Conservation (phyloP, 2,113 vertebrate species). For the Psophia crepitans region DNA sequence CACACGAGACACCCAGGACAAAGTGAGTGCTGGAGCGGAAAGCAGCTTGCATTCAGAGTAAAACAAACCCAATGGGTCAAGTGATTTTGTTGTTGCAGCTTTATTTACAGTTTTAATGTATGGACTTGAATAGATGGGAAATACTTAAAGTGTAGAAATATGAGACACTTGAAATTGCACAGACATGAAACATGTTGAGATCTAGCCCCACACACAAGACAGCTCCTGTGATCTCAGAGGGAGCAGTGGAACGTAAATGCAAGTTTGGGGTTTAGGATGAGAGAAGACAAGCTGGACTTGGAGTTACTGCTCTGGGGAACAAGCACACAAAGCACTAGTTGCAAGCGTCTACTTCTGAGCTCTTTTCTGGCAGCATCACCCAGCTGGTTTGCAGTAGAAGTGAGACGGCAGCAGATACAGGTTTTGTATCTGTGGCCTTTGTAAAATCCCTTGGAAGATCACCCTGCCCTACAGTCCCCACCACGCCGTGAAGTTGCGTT, state of each 20-base stretch:
- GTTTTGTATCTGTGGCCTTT: background rate
- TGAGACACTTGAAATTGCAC: slow-evolving; percentile 53
- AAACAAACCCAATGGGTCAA: slow-evolving; percentile 62
- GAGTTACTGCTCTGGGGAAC: background rate
- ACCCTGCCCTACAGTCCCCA: background rate
- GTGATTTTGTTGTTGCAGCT: slow-evolving; percentile 53
- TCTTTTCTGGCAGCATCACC: background rate
- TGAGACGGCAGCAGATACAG: background rate
- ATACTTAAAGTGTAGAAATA: slow-evolving; percentile 27
- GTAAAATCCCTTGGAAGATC: background rate
- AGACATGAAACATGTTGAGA: slow-evolving; percentile 22
- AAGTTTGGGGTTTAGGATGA: background rate
- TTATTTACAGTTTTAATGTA: slow-evolving; percentile 62
- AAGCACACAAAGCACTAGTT: slow-evolving; percentile 2
- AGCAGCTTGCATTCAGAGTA: slow-evolving; percentile 41
- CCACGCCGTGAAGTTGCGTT: background rate
- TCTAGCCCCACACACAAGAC: slow-evolving; percentile 4
- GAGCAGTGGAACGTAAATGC: slow-evolving; percentile 17
- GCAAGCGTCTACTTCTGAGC: background rate
- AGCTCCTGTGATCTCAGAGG: background rate
- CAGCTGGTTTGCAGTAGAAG: background rate
- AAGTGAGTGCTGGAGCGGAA: slow-evolving; percentile 10
- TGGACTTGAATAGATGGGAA: slow-evolving; percentile 12
- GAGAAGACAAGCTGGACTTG: slow-evolving; percentile 1
- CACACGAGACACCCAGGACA: background rate